Base-by-base conservation (phyloP, 2,113 vertebrate species). In the Callionymus lyra region DNA sequence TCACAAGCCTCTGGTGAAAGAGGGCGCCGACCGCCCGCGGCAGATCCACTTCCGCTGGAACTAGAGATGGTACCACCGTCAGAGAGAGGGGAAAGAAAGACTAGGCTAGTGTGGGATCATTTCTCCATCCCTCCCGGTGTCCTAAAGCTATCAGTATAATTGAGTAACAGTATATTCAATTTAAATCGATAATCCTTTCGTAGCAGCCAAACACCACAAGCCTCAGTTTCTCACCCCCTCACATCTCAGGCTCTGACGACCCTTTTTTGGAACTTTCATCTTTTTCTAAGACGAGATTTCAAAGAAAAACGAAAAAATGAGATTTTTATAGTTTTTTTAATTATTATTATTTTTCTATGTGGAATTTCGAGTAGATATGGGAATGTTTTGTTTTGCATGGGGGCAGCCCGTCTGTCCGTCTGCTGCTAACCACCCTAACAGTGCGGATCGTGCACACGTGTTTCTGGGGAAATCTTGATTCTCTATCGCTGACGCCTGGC, bases 11-110 rank as follows among this genome's bases (percentile, higher is more conserved):
- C 90, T 98, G 86, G 94, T 98, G 46, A 98, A 98, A 79, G 93
- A 98, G 74, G 94, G 94, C 27, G 94, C 93, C 35, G 94, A 98
- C 83, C 91, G 93, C 40, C 94, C 94, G 0, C 90, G 94, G 38
- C 94, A 98, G 86, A 92, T 97, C 74, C 93, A 96, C 89, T 98
- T 97, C 85, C 94, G 93, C 86, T 98, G 94, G 94, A 98, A 95
- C 84, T 97, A 83, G 62, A 50, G 56, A 11, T 4, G 44, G 34
- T 10, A 47, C 57, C 58, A 56, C 75, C 63, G 67, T 53, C 58
- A 61, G 77, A 73, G 77, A 79, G 53, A 82, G 84, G 76, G 16
- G 77, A 84, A 83, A 83, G 79, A 87, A 87, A 87, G 86, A 83
- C 82, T 85, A 86, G 84, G 84, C 80, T 85, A 86, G 87, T 88